phyloP scores from a whole-genome alignment of 30 jellyfish, hydroid and myxozoan species.

The Aurelia coerulea region DNA sequence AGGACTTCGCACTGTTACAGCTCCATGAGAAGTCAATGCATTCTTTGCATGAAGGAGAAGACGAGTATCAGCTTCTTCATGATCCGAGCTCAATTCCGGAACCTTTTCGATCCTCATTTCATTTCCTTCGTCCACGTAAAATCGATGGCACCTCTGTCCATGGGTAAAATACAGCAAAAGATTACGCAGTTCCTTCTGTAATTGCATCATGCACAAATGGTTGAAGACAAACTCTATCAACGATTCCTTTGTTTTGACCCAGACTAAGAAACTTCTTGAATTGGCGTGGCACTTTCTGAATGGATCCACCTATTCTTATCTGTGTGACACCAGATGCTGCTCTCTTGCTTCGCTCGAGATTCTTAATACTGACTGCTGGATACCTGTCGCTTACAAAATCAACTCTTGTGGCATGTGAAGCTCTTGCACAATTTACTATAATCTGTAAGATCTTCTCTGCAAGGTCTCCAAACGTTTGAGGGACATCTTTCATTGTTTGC shows the following conservation, averaged over 20 bases:
- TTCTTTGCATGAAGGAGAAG: slow-evolving; percentile 36
- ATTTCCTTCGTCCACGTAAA: not conserved
- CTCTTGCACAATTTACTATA: slow-evolving; percentile 19
- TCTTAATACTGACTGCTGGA: slow-evolving; percentile 54
- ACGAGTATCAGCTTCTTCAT: slow-evolving; percentile 62
- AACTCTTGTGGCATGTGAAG: slow-evolving; percentile 14
- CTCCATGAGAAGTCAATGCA: not conserved
- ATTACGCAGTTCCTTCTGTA: not conserved
- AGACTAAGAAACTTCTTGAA: slow-evolving; percentile 31
- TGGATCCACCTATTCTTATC: slow-evolving; percentile 6
- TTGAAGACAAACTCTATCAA: slow-evolving; percentile 9
- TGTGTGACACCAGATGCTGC: slow-evolving; percentile 34
- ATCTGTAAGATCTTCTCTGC: slow-evolving; percentile 27
- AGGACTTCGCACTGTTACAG: slow-evolving; percentile 26
- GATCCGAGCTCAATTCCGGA: slow-evolving; percentile 20
- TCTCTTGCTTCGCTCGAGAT: slow-evolving; percentile 47
- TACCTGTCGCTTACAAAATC: slow-evolving; percentile 63
- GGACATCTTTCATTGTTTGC: slow-evolving; percentile 44
- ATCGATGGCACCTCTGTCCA: slow-evolving; percentile 13
- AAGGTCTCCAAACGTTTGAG: slow-evolving; percentile 48
- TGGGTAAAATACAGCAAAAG: slow-evolving; percentile 12
- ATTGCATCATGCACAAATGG: not conserved
- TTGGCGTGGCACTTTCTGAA: slow-evolving; percentile 48
- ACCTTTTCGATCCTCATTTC: slow-evolving; percentile 24
- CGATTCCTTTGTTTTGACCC: slow-evolving; percentile 52